Evolutionary conservation across 2,888 invertebrate genomes (phyloP), one percentile per base, ranked within the genome.

Genomic region (Mythimna ferrago): DNA sequence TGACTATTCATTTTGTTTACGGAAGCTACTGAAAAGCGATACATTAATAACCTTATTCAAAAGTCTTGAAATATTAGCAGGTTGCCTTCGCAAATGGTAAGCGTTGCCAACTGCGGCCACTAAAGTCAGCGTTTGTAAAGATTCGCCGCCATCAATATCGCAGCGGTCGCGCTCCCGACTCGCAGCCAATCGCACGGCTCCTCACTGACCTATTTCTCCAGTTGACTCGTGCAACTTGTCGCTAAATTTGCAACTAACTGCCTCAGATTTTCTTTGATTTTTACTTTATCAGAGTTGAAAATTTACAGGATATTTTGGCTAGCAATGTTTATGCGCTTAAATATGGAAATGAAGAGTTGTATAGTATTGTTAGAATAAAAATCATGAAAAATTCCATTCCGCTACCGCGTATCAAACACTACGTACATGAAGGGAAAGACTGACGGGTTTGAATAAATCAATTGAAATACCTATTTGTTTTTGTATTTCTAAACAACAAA

Each of bases 191-290:
- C 65, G 67, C 66, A 60, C 56, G 51, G 56, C 65, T 83, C 83
- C 51, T 60, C 80, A 3, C 58, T 73, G 80, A 81, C 80, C 80
- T 71, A 81, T 35, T 80, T 80, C 58, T 48, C 60, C 26, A 79
- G 69, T 73, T 65, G 80, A 79, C 64, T 73, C 58, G 44, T 51
- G 57, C 70, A 67, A 81, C 61, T 80, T 80, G 68, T 58, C 64
- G 53, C 44, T 72, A 65, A 70, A 73, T 56, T 80, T 38, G 2
- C 54, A 64, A 60, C 56, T 61, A 73, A 66, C 65, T 76, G 61
- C 19, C 32, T 32, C 48, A n/a, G 48, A 71, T 79, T 79, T 77
- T 61, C 63, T 70, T 64, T 53, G 63, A 70, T 77, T 78, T 81
- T 66, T 66, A 51, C 16, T 65, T n/a, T 63, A 26, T 6, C 53